phyloP scores from a whole-genome alignment of 2,113 vertebrate species.

The Cygnus buccinator region DNA sequence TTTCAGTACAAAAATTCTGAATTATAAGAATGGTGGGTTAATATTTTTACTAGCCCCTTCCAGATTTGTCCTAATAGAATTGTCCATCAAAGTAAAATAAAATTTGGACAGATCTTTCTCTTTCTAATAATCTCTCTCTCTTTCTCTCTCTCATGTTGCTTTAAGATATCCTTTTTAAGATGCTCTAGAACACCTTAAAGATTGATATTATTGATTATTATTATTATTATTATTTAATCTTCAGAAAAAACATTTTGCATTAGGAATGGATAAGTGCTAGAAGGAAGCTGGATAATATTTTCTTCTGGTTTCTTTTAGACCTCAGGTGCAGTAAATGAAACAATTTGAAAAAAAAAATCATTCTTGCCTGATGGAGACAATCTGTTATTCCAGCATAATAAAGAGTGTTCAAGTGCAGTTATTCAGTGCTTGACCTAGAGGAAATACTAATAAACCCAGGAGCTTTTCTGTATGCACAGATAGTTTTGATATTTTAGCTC shows the following conservation, averaged over 20 bases:
- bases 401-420: not conserved
- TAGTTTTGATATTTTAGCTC: not conserved
- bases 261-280: not conserved
- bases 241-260: not conserved
- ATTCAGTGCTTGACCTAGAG: not conserved
- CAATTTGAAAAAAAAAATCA: not conserved
- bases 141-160: not conserved
- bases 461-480: not conserved
- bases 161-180: not conserved
- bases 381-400: not conserved
- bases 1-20: not conserved
- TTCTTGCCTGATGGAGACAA: not conserved
- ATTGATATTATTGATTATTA: not conserved
- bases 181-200: not conserved
- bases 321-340: not conserved
- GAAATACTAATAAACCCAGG: not conserved
- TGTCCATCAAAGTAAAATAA: not conserved
- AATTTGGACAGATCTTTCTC: not conserved
- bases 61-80: not conserved
- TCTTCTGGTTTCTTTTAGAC: not conserved
- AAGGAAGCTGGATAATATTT: not conserved
- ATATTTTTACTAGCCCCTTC: not conserved
- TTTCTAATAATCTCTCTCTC: not conserved
- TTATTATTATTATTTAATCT: not conserved
- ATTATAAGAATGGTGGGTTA: not conserved